Base-by-base conservation (phyloP, 1,140 invertebrate species). In the Drosophila kurseongensis region DNA sequence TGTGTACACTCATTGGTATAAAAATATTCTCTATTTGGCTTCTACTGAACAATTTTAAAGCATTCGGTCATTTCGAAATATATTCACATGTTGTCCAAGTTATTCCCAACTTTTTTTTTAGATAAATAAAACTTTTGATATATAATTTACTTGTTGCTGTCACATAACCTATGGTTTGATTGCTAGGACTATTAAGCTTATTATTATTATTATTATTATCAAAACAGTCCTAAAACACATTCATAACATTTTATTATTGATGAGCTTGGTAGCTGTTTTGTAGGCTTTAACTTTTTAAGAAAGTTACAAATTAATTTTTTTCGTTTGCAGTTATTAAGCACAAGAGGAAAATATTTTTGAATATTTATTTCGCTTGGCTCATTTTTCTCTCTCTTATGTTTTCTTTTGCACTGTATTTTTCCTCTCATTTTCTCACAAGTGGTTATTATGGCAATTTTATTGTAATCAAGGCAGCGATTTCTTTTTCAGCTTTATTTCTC, bases 1-100 rank as follows among this genome's bases (percentile, higher is more conserved):
- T 59, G 51, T 36, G n/a, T 57, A 51, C 61, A 51, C 13, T 42
- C 12, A 6, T 38, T 32, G n/a, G 45, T 62, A 62, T 68, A 48
- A 54, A 69, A 74, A 75, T 52, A 57, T 75, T 85, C 78, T 76
- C 63, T 47, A 60, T 80, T 85, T 65, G 6, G 69, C 61, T 68
- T 65, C 74, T 71, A 67, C 54, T 55, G 60, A 71, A 71, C 52
- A 78, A 65, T 58, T 78, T 74, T 88, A 56, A 58, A 82, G 80
- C 52, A 61, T 89, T 88, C 65, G 78, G 79, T 81, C 66, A 81
- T 88, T 76, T 65, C 52, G 38, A 55, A 79, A 47, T 48, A 50
- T 23, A 42, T 16, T 23, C 32, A 52, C 27, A 52, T 32, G 10
- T 32, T 67, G n/a, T 36, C 12, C n/a, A 48, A 42, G 9, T 51